These are phyloP conservation scores for Laupala kohalensis DNA, from an alignment of 1,140 invertebrate genomes.

Conservation along the genomic window DNA sequence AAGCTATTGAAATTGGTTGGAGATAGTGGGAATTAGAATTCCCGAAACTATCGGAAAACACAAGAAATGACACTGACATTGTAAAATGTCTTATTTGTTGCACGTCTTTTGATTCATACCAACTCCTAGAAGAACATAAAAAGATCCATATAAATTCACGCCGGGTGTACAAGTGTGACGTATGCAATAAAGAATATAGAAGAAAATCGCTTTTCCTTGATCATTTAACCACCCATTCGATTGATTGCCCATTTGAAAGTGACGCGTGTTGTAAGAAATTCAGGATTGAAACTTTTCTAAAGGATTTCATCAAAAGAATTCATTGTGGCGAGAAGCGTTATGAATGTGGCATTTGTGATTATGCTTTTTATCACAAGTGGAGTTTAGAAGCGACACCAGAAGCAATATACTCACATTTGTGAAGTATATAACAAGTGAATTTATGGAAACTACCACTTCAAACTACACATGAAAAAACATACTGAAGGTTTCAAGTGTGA, in stretches of 20 bases:
- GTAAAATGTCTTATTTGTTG: no score
- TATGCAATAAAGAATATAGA: not conserved
- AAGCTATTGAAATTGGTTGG: no score
- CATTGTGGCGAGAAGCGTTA: conserved; percentile 59
- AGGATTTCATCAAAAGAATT: conserved; percentile 48
- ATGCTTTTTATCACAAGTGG: conserved; percentile 21
- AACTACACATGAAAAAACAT: conserved; percentile 22
- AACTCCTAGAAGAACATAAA: no score
- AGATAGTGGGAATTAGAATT: no score
- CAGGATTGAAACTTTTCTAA: conserved; percentile 26
- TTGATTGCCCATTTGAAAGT: not conserved
- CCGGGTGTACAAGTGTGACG: not conserved
- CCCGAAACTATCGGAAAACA: no score
- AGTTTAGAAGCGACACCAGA: conserved; percentile 25
- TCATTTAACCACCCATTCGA: not conserved
- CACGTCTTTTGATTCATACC: no score
- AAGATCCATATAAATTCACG: no score
- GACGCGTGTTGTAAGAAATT: not conserved
- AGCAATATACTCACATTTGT: conserved; percentile 21
- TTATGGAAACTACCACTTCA: conserved; percentile 17
- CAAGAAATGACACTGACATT: no score
- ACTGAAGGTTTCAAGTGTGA: conserved; percentile 20
- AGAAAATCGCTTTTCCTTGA: not conserved
- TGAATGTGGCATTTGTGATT: conserved; percentile 40
- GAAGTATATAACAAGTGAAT: conserved; percentile 13